Evolutionary conservation across 2,888 invertebrate genomes (phyloP), one percentile per base, ranked within the genome.

Genomic region (Autographa gamma): DNA sequence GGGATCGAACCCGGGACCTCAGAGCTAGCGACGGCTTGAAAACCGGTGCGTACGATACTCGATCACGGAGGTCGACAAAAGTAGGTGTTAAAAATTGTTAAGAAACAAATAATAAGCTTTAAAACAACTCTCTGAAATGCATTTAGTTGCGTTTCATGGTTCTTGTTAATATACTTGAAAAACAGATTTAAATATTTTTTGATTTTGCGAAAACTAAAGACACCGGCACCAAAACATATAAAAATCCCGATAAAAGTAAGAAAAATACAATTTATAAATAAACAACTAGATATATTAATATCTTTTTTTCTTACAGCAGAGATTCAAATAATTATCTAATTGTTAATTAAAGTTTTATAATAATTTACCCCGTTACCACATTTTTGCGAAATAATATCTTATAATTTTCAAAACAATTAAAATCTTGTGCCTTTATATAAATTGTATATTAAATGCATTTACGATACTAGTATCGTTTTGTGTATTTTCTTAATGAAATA

Each of bases 291-390:
- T 56, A 19, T 56, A 54, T 54, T 19, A 56, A 56, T 56, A 56
- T 56, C 54, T 25, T 54, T 54, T 8, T 13, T 48, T 48, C n/a
- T 25, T 56, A 56, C 54, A 56, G 25, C 54, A 56, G 54, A 56
- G 54, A 56, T 56, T 56, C 54, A 56, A 56, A 56, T 56, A 56
- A 56, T 19, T 25, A 56, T 56, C 54, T 25, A 56, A 56, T 56
- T 19, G 54, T 19, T 56, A 19, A 25, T 19, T 14, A 25, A 9
- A 9, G 54, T 48, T n/a, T 48, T 48, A 48, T 16, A 48, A n/a
- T 48, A 48, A 48, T n/a, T n/a, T 48, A 48, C n/a, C 48, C 48
- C 48, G n/a, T 48, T 48, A 48, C 48, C 48, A 6, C 48, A 48
- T 48, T n/a, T 48, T 48, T 13, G 16, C 48, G 16, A 16, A 3